Conservation (phyloP, 2,888 invertebrate species). For the Cataglyphis cursor region DNA sequence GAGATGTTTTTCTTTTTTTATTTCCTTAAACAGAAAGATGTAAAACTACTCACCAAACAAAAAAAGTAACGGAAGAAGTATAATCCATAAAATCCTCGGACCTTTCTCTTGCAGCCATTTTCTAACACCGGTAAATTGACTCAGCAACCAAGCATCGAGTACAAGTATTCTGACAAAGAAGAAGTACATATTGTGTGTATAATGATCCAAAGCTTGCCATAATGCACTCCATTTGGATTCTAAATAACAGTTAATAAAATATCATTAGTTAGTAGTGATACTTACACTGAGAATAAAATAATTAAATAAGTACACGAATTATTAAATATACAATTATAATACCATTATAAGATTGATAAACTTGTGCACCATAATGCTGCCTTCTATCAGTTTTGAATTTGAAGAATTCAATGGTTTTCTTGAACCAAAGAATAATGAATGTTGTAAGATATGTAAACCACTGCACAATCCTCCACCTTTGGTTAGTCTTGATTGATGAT, state of each 20-base stretch:
- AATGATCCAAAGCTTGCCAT: constrained; percentile 73
- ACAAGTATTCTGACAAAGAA: constrained; percentile 80
- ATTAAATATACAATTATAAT: constrained; percentile 25
- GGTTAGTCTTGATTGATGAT: constrained; percentile 48
- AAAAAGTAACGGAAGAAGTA: constrained; percentile 88
- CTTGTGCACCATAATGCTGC: constrained; percentile 73
- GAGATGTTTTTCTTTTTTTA: background rate
- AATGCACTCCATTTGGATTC: constrained; percentile 80
- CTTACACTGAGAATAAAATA: background rate
- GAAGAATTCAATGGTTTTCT: constrained; percentile 74
- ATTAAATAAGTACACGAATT: background rate
- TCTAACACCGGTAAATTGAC: constrained; percentile 77
- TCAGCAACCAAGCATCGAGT: constrained; percentile 84
- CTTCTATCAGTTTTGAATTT: constrained; percentile 74
- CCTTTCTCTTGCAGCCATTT: constrained; percentile 74
- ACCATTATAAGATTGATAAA: constrained; percentile 73
- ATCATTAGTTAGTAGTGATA: background rate
- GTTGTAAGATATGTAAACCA: constrained; percentile 69
- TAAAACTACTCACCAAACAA: constrained; percentile 88
- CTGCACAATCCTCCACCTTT: constrained; percentile 68
- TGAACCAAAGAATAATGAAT: constrained; percentile 72
- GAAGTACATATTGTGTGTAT: constrained; percentile 80
- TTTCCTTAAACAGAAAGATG: constrained; percentile 4
- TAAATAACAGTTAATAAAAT: constrained; percentile 65
- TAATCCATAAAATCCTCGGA: constrained; percentile 84